phyloP scores from a whole-genome alignment of 2,888 invertebrate species.

The Scelioninae gen. 1 region DNA sequence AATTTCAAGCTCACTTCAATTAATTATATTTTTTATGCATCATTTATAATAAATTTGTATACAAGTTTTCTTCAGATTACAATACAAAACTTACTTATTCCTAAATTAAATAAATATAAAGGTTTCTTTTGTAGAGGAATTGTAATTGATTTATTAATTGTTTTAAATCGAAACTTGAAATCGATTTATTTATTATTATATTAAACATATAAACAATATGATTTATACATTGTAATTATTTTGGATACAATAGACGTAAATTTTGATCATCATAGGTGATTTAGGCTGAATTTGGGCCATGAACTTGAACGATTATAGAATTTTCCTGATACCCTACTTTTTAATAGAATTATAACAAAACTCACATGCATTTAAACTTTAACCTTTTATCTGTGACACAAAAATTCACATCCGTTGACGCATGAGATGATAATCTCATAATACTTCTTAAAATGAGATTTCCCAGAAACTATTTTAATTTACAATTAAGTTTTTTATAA shows the following conservation, averaged over 20 bases:
- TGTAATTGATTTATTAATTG: too few relatives aligned
- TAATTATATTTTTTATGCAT: constrained; percentile 20
- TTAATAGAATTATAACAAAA: neutral
- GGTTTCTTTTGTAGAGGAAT: too few relatives aligned
- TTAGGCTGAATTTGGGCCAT: neutral
- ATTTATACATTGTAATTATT: too few relatives aligned
- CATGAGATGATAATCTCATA: neutral
- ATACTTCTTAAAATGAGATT: too few relatives aligned
- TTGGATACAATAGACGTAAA: neutral
- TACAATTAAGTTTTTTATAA: neutral
- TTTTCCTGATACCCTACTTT: neutral
- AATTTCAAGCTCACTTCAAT: constrained; percentile 24
- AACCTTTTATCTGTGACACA: constrained; percentile 17
- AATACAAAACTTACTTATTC: too few relatives aligned
- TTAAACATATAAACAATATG: too few relatives aligned
- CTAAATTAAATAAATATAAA: too few relatives aligned
- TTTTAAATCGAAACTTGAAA: too few relatives aligned
- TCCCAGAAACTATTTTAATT: too few relatives aligned
- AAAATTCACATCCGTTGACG: constrained; percentile 23
- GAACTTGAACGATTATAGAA: neutral
- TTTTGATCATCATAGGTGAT: neutral
- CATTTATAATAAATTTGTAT: too few relatives aligned
- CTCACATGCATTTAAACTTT: neutral
- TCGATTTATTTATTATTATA: too few relatives aligned
- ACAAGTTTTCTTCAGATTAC: too few relatives aligned